A percentile compares a stretch with the other conserved stretches of the same genome.
These are phyloP conservation scores for Ectemnius cavifrons DNA, from an alignment of 2,888 invertebrate genomes.

Conservation along the genomic window DNA sequence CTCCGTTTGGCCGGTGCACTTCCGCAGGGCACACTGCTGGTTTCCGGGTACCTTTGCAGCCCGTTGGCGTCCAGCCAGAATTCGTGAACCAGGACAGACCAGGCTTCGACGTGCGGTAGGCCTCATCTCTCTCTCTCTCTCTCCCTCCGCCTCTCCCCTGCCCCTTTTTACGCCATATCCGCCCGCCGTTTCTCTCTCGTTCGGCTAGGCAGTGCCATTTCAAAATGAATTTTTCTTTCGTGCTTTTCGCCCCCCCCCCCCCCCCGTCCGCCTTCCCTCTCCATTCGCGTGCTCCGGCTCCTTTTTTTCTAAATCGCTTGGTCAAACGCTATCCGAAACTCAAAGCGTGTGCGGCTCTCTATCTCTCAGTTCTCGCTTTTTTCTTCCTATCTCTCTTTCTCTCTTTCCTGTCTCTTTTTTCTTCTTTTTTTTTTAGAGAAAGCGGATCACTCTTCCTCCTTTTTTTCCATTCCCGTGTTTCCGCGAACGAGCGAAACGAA, in stretches of 20 bases:
- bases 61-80: constrained; percentile 63
- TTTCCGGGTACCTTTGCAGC: constrained; percentile 60
- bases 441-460: background rate
- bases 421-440: no score
- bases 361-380: constrained; percentile 27
- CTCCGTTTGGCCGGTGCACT: constrained; percentile 14
- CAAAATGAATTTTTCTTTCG: constrained; percentile 60
- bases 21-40: constrained; percentile 22
- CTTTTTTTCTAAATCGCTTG: constrained; percentile 40
- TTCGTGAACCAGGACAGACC: constrained; percentile 58
- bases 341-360: constrained; percentile 41
- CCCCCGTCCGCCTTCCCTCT: no score
- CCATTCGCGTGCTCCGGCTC: background rate
- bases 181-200: constrained; percentile 8
- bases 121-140: no score
- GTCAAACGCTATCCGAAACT: constrained; percentile 51
- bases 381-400: background rate
- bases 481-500: constrained; percentile 1
- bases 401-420: background rate
- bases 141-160: no score
- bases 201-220: constrained; percentile 58
- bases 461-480: constrained; percentile 8
- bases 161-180: no score
- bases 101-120: constrained; percentile 53
- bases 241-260: constrained; percentile 19